Evolutionary conservation across 2,113 vertebrate species (phyloP).

Genomic region (Dascyllus trimaculatus): DNA sequence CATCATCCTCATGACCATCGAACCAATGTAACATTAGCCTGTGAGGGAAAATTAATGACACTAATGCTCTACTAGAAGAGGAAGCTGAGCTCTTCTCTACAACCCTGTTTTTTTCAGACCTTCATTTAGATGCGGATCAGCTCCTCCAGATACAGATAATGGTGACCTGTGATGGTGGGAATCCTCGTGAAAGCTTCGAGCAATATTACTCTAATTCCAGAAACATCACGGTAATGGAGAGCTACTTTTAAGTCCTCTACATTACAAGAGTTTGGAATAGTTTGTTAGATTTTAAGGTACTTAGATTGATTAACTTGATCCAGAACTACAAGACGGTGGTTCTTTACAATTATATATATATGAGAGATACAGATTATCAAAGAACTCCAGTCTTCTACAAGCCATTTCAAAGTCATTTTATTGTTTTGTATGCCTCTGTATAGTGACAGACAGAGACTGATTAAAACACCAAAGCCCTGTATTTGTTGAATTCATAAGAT

Average conservation of each 20-base stretch:
- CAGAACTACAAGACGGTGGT: too few relatives aligned
- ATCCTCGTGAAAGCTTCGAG: constrained; percentile 22
- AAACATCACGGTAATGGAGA: neutral
- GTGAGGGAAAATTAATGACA: constrained; percentile 30
- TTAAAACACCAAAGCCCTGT: too few relatives aligned
- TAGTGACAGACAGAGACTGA: too few relatives aligned
- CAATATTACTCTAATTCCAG: neutral
- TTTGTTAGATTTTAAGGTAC: neutral
- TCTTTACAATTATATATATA: too few relatives aligned
- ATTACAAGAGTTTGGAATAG: neutral
- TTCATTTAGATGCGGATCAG: constrained; percentile 39
- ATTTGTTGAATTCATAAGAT: too few relatives aligned
- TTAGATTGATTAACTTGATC: too few relatives aligned
- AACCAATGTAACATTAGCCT: constrained; percentile 51
- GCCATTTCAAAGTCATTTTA: too few relatives aligned
- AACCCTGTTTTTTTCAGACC: constrained; percentile 10
- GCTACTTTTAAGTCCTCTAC: neutral
- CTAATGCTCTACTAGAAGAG: constrained; percentile 46
- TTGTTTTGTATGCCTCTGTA: too few relatives aligned
- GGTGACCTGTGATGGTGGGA: constrained; percentile 13
- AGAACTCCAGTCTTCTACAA: too few relatives aligned
- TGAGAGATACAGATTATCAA: too few relatives aligned
- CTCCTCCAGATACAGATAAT: constrained; percentile 22
- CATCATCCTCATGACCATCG: constrained; percentile 22
- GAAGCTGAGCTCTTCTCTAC: constrained; percentile 16